Percentiles rank a stretch among this genome's conserved stretches.
phyloP scores from a whole-genome alignment of 2,113 vertebrate genomes.

The Hydrolagus affinis region DNA sequence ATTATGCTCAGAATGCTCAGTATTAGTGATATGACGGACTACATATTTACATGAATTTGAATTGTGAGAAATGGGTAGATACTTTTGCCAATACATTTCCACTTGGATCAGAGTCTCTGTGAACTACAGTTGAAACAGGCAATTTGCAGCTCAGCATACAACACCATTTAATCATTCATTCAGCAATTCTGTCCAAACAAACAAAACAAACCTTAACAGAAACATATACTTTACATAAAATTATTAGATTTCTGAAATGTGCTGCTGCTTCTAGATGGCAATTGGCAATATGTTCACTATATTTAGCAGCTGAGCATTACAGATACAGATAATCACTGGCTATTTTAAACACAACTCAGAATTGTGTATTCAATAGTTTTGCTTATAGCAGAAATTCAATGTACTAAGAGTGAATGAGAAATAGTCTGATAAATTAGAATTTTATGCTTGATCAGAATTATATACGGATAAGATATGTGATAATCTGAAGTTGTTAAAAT shows the following conservation, averaged over 20 bases:
- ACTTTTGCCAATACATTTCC: background rate
- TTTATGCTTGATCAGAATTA: too few species aligned
- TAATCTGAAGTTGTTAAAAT: too few species aligned
- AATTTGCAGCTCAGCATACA: conserved; percentile 1
- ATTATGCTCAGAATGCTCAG: too few species aligned
- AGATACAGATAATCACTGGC: background rate
- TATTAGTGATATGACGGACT: too few species aligned
- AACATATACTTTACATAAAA: conserved; percentile 9
- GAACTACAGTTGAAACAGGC: conserved; percentile 11
- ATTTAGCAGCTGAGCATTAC: background rate
- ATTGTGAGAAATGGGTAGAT: background rate
- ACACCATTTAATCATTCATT: conserved; percentile 8
- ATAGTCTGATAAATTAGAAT: too few species aligned
- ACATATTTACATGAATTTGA: background rate
- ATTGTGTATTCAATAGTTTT: background rate
- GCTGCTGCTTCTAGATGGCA: background rate
- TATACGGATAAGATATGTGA: too few species aligned
- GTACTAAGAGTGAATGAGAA: background rate
- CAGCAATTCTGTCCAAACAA: conserved; percentile 7
- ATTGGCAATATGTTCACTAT: background rate
- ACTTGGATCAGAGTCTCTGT: background rate
- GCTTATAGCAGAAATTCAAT: background rate
- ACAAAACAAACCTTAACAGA: conserved; percentile 6
- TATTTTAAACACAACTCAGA: background rate
- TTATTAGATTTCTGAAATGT: background rate